These are phyloP conservation scores for Esox lucius DNA, from an alignment of 2,797 vertebrate genomes.

Conservation along the genomic window DNA sequence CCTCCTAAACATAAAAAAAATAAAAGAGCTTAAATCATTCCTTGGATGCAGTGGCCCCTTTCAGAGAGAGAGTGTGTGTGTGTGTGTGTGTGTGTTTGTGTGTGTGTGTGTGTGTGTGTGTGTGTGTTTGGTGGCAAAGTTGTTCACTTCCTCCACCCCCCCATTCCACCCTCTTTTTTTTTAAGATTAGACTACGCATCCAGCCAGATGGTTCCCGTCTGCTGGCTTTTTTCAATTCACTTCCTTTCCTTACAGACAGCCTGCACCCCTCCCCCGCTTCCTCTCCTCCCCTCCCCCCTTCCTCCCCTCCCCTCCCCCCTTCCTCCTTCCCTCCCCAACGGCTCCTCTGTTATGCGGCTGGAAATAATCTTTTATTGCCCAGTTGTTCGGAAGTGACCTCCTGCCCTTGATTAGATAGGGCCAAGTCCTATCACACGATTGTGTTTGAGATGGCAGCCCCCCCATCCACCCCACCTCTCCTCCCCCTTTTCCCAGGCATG, in stretches of 20 bases:
- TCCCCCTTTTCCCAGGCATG: conserved; percentile 73
- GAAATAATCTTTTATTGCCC: conserved; percentile 99
- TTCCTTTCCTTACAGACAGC: conserved; percentile 85
- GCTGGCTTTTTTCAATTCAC: conserved; percentile 91
- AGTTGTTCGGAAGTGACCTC: conserved; percentile 99
- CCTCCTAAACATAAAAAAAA: conserved; percentile 44
- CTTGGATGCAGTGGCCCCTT: conserved; percentile 67
- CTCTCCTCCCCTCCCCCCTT: conserved; percentile 16
- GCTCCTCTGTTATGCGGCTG: conserved; percentile 86
- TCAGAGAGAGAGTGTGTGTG: conserved; percentile 36
- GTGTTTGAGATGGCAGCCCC: conserved; percentile 83
- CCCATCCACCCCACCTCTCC: conserved; percentile 42
- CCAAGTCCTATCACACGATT: conserved; percentile 89
- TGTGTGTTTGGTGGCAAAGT: neutral
- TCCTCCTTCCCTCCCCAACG: conserved; percentile 44
- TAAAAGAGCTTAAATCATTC: conserved; percentile 64
- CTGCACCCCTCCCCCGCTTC: conserved; percentile 61
- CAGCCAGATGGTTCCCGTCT: conserved; percentile 97
- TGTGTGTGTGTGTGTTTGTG: conserved; percentile 16
- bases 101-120: conserved; percentile 25
- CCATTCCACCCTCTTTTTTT: conserved; percentile 37
- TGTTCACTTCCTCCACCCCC: conserved; percentile 21
- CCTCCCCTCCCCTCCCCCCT: conserved; percentile 48
- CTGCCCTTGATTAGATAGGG: conserved; percentile 98
- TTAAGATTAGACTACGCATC: conserved; percentile 81